These are phyloP conservation scores for Zosterops hypoxanthus DNA, from an alignment of 2,113 vertebrate species.

Conservation along the genomic window DNA sequence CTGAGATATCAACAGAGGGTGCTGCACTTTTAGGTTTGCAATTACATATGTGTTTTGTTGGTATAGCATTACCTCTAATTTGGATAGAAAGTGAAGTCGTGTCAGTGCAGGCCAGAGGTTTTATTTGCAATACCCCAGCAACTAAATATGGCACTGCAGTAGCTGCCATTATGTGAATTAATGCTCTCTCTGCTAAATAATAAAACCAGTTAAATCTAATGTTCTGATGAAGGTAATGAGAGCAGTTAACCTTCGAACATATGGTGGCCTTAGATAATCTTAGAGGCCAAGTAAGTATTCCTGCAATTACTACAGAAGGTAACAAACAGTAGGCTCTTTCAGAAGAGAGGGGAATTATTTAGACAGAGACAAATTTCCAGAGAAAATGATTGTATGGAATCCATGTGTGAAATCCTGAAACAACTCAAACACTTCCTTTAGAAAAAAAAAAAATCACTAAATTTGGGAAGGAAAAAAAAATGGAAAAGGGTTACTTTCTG, in stretches of 20 bases:
- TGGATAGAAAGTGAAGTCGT: not conserved
- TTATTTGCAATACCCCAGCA: not conserved
- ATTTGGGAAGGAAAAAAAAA: not conserved
- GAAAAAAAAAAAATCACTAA: not conserved
- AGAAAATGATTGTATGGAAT: not conserved
- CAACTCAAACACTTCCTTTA: not conserved
- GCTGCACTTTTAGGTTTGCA: not conserved
- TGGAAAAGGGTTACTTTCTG: not conserved
- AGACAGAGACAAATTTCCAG: not conserved
- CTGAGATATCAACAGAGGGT: not conserved
- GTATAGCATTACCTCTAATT: not conserved
- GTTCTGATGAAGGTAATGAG: not conserved
- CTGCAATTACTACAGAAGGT: not conserved
- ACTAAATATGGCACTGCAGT: not conserved
- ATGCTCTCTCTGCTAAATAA: not conserved
- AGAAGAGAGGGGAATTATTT: not conserved
- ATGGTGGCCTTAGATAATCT: not conserved
- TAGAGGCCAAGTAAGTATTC: not conserved
- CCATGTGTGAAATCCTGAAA: not conserved
- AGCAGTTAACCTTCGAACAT: not conserved
- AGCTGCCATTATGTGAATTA: not conserved
- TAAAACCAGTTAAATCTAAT: not conserved
- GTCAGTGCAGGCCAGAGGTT: not conserved
- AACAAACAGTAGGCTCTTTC: not conserved
- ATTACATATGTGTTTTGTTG: not conserved